Conservation (phyloP, 2,113 vertebrate species). For the Sula dactylatra region DNA sequence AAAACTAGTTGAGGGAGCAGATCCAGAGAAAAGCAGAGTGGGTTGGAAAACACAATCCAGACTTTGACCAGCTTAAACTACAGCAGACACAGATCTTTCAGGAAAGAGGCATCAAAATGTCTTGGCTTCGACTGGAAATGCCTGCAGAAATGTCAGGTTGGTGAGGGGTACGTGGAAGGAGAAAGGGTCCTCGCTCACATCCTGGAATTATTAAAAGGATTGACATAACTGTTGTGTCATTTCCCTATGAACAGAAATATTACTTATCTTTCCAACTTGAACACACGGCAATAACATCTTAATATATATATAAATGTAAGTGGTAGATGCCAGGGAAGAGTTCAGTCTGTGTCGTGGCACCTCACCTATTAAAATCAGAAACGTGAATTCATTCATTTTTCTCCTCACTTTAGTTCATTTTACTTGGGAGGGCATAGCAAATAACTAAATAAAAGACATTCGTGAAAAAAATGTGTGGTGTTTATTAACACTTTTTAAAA, state of each 20-base stretch:
- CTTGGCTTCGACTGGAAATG: neutral
- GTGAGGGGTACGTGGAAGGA: neutral
- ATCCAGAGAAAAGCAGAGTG: neutral
- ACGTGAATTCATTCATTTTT: neutral
- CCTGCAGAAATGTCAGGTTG: neutral
- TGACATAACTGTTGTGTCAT: neutral
- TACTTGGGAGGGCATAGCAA: neutral
- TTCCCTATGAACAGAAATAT: neutral
- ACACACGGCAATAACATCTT: neutral
- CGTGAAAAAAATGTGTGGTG: rapidly evolving
- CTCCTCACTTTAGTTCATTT: neutral
- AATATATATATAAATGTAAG: neutral
- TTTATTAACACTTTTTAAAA: neutral
- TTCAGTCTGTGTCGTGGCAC: neutral
- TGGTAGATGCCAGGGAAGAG: neutral
- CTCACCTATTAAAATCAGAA: neutral
- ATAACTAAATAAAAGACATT: neutral
- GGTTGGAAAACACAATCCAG: neutral
- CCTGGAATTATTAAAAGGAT: neutral
- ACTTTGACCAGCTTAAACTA: neutral
- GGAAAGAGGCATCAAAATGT: neutral
- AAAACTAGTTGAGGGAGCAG: neutral
- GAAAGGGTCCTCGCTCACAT: neutral
- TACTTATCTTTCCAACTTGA: neutral
- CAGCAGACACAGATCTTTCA: neutral